A percentile compares a stretch with the other conserved stretches of the same genome.
These are phyloP conservation scores for Lamproptera curius DNA, from an alignment of 2,888 invertebrate species.

Conservation along the genomic window DNA sequence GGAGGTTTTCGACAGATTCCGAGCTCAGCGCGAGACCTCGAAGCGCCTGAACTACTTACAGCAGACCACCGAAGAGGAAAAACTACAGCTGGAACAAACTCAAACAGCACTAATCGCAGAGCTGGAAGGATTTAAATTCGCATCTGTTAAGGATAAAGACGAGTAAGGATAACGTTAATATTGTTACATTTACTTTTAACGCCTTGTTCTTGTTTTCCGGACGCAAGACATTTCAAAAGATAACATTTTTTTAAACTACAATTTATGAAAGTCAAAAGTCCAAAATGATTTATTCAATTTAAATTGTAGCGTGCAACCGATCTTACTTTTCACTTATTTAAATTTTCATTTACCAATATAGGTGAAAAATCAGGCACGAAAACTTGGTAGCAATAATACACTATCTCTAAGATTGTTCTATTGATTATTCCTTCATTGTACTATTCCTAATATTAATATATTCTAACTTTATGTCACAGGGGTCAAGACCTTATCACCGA, in stretches of 20 bases:
- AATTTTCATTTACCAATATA: background rate
- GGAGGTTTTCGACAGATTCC: conserved; percentile 86
- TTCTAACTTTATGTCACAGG: conserved; percentile 54
- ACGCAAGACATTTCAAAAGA: no score
- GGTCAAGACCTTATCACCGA: conserved; percentile 84
- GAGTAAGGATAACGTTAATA: no score
- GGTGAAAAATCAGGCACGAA: background rate
- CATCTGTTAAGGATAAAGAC: conserved; percentile 88
- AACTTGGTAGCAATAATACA: background rate
- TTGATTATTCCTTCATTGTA: background rate
- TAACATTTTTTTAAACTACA: no score
- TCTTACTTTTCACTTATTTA: background rate
- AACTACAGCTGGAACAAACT: conserved; percentile 81
- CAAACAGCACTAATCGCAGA: conserved; percentile 82
- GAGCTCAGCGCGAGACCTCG: conserved; percentile 85
- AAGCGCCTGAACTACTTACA: conserved; percentile 84
- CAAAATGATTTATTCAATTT: no score
- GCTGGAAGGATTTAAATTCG: conserved; percentile 87
- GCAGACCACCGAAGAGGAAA: conserved; percentile 85
- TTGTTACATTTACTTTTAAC: no score
- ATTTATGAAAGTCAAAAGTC: no score
- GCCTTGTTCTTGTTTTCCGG: no score
- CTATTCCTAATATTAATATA: background rate
- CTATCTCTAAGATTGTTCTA: background rate
- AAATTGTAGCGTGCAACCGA: background rate